Percentiles rank a stretch among this genome's conserved stretches.
These are phyloP conservation scores for Phenacoccus solenopsis DNA, from an alignment of 1,140 invertebrate genomes.

Conservation along the genomic window DNA sequence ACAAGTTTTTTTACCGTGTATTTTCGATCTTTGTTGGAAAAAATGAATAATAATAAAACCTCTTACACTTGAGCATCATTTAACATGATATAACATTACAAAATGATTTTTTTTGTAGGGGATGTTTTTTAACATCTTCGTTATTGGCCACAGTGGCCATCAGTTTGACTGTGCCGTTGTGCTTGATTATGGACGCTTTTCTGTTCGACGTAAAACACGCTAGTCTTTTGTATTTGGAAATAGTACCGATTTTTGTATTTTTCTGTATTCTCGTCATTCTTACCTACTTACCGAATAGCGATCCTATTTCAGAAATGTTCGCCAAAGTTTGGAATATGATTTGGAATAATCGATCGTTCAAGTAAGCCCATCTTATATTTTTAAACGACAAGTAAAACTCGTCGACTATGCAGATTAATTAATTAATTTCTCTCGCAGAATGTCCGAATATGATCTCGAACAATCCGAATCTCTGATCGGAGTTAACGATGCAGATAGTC, in stretches of 20 bases:
- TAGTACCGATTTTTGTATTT: constrained; percentile 61
- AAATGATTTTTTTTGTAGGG: constrained; percentile 42
- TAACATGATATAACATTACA: constrained; percentile 16
- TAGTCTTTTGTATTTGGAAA: constrained; percentile 63
- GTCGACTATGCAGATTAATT: not conserved
- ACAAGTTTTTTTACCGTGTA: too few species aligned
- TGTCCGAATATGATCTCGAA: constrained; percentile 26
- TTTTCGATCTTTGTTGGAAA: too few species aligned
- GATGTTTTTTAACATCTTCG: constrained; percentile 78
- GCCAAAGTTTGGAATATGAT: not conserved
- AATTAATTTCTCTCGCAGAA: constrained; percentile 21
- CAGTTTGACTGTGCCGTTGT: constrained; percentile 71
- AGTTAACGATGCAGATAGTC: constrained; percentile 25
- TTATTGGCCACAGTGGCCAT: constrained; percentile 69
- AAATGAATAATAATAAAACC: too few species aligned
- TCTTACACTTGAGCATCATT: too few species aligned
- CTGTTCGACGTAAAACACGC: constrained; percentile 61
- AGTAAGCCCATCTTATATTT: not conserved
- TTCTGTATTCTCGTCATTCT: constrained; percentile 62
- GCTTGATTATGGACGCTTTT: constrained; percentile 66
- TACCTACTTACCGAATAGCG: constrained; percentile 72
- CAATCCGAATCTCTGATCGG: constrained; percentile 26
- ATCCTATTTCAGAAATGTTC: constrained; percentile 40
- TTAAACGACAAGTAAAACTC: not conserved
- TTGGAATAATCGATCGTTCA: not conserved